Evolutionary conservation across 2,888 invertebrate species (phyloP), one percentile per base, ranked within the genome.

Genomic region (Acanthosepion lycidas): DNA sequence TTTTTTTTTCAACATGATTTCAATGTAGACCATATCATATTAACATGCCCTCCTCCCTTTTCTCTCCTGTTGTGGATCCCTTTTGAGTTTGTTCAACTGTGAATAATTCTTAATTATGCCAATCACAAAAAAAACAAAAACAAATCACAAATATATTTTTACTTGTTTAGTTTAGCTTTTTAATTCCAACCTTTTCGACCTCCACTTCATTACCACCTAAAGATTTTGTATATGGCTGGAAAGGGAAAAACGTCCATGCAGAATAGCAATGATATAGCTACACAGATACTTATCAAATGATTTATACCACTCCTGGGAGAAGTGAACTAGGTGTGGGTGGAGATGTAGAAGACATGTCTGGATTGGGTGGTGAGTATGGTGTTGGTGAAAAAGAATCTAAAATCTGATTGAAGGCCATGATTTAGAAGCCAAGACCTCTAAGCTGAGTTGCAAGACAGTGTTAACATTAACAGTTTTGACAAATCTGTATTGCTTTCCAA

Each of bases 401-500:
- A 18, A 78, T 33, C n/a, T 33, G 78, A 78, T 78, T 78, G 78
- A n/a, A 78, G 78, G 78, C 18, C 15, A 78, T 78, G 78, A 78
- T 78, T 78, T 78, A 33, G 78, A 78, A 33, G 78, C n/a, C n/a
- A 78, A 78, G 78, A 78, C n/a, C 15, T 33, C 78, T 78, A n/a
- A 78, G 78, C 78, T 23, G 9, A 78, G 18, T 59, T 59, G 6
- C 15, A 78, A n/a, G 33, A 78, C 78, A 78, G 33, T 78, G 78
- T 78, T 78, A 78, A 18, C 78, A 78, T 78, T 78, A 78, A 78
- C 78, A 78, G 78, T 78, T 78, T 78, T 78, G 78, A 78, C n/a
- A 78, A 78, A 78, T 78, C 78, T 33, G n/a, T 78, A 78, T 78
- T 78, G 78, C 78, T 78, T 78, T 78, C 78, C 78, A 78, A 78